Evolutionary conservation across 2,888 invertebrate genomes (phyloP).

Genomic region (Hypena proboscidalis): DNA sequence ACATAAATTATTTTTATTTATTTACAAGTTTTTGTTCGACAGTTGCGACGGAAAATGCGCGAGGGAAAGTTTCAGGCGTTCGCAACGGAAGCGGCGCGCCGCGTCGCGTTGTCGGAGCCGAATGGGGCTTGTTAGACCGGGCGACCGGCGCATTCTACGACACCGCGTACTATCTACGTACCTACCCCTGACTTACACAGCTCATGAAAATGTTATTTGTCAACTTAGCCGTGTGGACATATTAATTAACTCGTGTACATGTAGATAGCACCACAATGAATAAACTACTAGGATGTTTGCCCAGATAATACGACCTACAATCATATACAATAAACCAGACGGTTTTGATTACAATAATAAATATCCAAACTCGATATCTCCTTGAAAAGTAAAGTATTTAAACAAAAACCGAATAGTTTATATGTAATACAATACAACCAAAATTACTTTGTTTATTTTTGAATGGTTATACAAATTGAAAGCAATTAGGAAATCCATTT

Average conservation of each 20-base stretch:
- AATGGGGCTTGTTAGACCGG: constrained; percentile 55
- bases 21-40: constrained; percentile 23
- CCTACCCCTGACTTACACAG: constrained; percentile 46
- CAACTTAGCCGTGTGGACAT: constrained; percentile 45
- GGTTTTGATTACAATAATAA: constrained; percentile 6
- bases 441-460: too few species aligned
- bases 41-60: constrained; percentile 41
- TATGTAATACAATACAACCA: too few species aligned
- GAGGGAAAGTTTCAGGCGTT: constrained; percentile 64
- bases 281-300: constrained; percentile 37
- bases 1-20: constrained; percentile 7
- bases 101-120: constrained; percentile 62
- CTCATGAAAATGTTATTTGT: constrained; percentile 48
- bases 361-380: too few species aligned
- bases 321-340: constrained; percentile 2
- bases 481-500: too few species aligned
- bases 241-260: constrained; percentile 46
- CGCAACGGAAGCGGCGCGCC: constrained; percentile 57
- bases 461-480: too few species aligned
- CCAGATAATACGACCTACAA: constrained; percentile 23
- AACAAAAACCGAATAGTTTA: too few species aligned
- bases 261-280: constrained; percentile 39
- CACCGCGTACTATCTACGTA: constrained; percentile 26
- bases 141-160: constrained; percentile 25
- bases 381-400: too few species aligned